Conservation (phyloP, 2,113 vertebrate species). For the Phalacrocorax aristotelis region DNA sequence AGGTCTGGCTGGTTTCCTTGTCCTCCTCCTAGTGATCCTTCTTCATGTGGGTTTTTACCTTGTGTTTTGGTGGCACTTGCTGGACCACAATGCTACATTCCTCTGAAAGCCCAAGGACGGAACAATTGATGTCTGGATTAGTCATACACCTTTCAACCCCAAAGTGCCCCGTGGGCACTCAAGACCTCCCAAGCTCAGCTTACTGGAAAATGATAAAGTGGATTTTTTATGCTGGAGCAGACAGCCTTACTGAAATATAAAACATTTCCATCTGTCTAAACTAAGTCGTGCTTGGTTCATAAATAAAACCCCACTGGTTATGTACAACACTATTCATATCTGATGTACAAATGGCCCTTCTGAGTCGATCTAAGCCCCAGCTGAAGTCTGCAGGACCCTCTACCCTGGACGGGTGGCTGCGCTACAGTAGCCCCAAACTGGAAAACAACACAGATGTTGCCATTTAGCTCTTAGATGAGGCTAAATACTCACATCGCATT, state of each 20-base stretch:
- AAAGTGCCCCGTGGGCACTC: fast-evolving
- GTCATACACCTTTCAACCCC: background rate
- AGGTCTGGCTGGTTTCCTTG: conserved; percentile 2
- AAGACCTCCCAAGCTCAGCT: background rate
- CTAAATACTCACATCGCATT: background rate
- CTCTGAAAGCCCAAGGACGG: background rate
- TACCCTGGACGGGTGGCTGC: background rate
- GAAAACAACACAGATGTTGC: background rate
- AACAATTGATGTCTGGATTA: background rate
- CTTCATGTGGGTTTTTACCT: conserved; percentile 6
- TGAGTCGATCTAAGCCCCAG: background rate
- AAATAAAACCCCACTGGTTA: background rate
- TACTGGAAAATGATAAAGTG: background rate
- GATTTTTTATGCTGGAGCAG: background rate
- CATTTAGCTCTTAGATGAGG: background rate
- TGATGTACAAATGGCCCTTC: background rate
- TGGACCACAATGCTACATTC: background rate
- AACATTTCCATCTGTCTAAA: background rate
- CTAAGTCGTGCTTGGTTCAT: background rate
- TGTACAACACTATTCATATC: background rate
- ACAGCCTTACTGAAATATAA: background rate
- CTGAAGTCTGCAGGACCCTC: background rate
- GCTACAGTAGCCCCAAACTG: background rate
- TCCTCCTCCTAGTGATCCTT: background rate
- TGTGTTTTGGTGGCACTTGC: background rate